Evolutionary conservation across 2,797 vertebrate genomes (phyloP), one percentile per base, ranked within the genome.

Genomic region (Antennarius maculatus): DNA sequence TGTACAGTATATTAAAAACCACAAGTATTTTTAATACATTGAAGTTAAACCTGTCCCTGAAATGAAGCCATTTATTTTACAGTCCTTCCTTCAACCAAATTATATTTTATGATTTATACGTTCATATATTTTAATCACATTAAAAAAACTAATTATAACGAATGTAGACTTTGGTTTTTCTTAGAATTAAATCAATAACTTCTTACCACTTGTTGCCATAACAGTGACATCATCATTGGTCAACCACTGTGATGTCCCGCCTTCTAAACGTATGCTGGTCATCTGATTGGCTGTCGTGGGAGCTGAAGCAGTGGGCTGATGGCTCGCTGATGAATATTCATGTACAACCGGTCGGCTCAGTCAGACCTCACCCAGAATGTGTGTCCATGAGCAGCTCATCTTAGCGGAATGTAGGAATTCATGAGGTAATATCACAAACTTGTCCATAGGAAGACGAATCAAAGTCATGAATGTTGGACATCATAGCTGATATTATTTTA

Each of bases 231-330:
- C 15, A 4, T 57, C 61, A 88, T 83, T 82, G 81, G 85, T 69
- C 37, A 52, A 29, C 16, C 17, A 4, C n/a, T 0, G 5, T 4
- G 3, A 16, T 18, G 60, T 69, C 86, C 80, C 78, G 60, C 82
- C 82, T 68, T 54, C 17, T n/a, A 23, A 18, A 50, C 5, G 8
- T 29, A 50, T 2, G 5, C 1, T 23, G 34, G 53, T 14, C 51
- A 7, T 53, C 3, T 64, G 82, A 96, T 96, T 96, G 95, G 96
- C 74, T 82, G 37, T 12, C 39, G 2, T 10, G 37, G 37, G 61
- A 85, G 82, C 82, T 74, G 70, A 76, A 87, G 90, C 88, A 29
- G 92, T 96, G 95, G 95, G 92, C 94, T 92, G 96, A 96, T 95
- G 87, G 86, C 66, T 81, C 0, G 6, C 0, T 46, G 0, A 77